These are phyloP conservation scores for Lethrus apterus DNA, from an alignment of 1,140 invertebrate species.

Conservation along the genomic window DNA sequence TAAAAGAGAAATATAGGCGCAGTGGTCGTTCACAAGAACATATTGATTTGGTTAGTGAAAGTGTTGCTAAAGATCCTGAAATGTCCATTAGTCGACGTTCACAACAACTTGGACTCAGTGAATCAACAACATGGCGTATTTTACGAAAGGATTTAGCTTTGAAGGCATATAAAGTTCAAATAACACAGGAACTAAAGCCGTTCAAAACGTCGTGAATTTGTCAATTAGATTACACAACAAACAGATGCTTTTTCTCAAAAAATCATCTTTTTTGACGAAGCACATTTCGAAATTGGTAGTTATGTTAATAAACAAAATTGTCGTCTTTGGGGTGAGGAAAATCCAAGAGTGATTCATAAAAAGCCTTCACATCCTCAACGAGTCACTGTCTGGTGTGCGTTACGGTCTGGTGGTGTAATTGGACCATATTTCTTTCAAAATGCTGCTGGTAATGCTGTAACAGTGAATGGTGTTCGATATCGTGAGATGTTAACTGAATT, in stretches of 20 bases:
- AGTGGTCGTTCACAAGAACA: constrained; percentile 18
- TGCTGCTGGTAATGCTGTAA: constrained; percentile 16
- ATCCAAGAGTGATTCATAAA: not conserved
- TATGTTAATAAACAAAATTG: constrained; percentile 39
- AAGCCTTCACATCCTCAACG: not conserved
- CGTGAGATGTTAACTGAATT: constrained; percentile 20
- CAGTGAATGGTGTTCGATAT: constrained; percentile 20
- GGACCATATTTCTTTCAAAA: constrained; percentile 14
- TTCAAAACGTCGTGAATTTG: constrained; percentile 29
- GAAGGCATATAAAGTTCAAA: constrained; percentile 29
- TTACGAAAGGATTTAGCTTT: constrained; percentile 17
- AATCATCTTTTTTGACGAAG: constrained; percentile 23
- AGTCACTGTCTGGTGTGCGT: constrained; percentile 17
- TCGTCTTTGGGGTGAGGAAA: too few relatives aligned
- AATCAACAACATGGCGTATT: constrained; percentile 21
- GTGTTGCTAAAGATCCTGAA: constrained; percentile 19
- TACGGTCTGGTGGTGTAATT: constrained; percentile 22
- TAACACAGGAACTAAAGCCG: constrained; percentile 37
- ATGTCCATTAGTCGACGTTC: constrained; percentile 22
- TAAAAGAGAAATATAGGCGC: too few relatives aligned
- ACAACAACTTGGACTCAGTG: constrained; percentile 18
- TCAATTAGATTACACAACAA: constrained; percentile 28
- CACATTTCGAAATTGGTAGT: constrained; percentile 33
- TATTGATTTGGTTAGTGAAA: constrained; percentile 21
- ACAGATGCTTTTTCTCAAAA: constrained; percentile 27